A percentile compares a stretch with the other conserved stretches of the same genome.
Evolutionary conservation across 2,888 invertebrate genomes (phyloP).

Genomic region (Lepidonotus clava): DNA sequence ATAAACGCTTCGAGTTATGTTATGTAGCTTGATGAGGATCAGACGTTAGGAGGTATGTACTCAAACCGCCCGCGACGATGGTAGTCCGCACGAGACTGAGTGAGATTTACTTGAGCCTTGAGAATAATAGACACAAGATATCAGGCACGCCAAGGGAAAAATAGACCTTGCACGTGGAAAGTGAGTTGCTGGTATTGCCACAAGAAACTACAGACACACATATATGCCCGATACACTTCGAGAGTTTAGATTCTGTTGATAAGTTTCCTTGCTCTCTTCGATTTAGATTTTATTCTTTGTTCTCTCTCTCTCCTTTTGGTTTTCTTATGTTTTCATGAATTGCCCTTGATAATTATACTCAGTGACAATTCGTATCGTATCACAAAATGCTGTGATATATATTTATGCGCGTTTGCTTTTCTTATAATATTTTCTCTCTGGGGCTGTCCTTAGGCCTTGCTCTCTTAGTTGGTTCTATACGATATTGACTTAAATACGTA

Average conservation of each 20-base stretch:
- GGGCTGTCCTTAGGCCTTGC: no score
- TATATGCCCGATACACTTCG: slow-evolving; percentile 54
- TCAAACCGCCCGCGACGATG: slow-evolving; percentile 23
- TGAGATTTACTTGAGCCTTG: neutral
- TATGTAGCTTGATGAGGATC: slow-evolving; percentile 47
- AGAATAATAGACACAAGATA: neutral
- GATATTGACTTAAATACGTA: no score
- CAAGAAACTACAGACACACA: slow-evolving; percentile 54
- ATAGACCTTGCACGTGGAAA: neutral
- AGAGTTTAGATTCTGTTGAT: slow-evolving; percentile 43
- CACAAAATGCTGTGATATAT: no score
- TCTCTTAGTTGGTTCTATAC: neutral
- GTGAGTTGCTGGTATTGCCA: slow-evolving; percentile 48
- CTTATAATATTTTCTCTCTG: neutral
- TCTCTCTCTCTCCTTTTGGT: neutral
- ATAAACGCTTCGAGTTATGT: neutral
- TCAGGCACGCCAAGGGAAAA: neutral
- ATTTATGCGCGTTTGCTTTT: neutral
- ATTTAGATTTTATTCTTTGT: neutral
- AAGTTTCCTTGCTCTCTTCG: neutral
- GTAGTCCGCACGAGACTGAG: slow-evolving; percentile 6
- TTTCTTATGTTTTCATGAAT: no score
- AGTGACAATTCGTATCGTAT: no score
- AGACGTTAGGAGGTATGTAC: slow-evolving; percentile 52
- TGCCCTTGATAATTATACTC: no score